These are phyloP conservation scores for Danaus chrysippus DNA, from an alignment of 2,888 invertebrate species.

Conservation along the genomic window DNA sequence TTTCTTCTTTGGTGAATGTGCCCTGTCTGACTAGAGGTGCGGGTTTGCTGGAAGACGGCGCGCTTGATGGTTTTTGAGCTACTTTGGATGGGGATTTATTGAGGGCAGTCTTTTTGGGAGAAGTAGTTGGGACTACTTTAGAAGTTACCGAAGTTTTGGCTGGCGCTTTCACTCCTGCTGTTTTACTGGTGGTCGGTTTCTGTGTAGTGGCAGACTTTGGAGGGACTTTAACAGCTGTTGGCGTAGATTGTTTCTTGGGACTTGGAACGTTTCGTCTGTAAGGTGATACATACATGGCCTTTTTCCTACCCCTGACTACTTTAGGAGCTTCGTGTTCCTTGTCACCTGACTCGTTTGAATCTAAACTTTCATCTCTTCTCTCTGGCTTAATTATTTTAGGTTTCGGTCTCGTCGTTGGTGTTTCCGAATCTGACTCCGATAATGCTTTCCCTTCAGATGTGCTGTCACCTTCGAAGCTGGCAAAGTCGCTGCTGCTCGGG, in stretches of 20 bases:
- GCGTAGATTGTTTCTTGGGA: constrained; percentile 50
- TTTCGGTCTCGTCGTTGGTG: constrained; percentile 57
- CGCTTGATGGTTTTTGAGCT: constrained; percentile 47
- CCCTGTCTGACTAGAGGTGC: constrained; percentile 88
- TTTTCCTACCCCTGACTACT: constrained; percentile 82
- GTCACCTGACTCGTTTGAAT: constrained; percentile 69
- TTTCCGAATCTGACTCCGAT: constrained; percentile 68
- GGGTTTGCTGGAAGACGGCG: constrained; percentile 55
- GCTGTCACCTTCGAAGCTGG: constrained; percentile 79
- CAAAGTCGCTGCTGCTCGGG: constrained; percentile 63
- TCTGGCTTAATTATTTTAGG: constrained; percentile 81
- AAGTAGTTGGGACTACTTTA: constrained; percentile 49
- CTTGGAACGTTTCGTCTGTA: constrained; percentile 64
- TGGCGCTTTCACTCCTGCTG: constrained; percentile 56
- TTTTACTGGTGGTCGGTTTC: constrained; percentile 47
- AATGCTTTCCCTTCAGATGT: constrained; percentile 77
- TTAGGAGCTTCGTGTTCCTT: constrained; percentile 73
- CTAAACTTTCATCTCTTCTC: constrained; percentile 62
- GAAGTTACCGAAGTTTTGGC: constrained; percentile 49
- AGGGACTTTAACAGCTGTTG: constrained; percentile 32
- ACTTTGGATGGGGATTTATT: constrained; percentile 54
- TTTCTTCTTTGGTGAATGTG: constrained; percentile 94
- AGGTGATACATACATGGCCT: constrained; percentile 83
- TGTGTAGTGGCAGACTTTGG: constrained; percentile 42
- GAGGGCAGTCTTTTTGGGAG: constrained; percentile 60